Evolutionary conservation across 1,140 invertebrate species (phyloP), one percentile per base, ranked within the genome.

Genomic region (Colletes latitarsis): DNA sequence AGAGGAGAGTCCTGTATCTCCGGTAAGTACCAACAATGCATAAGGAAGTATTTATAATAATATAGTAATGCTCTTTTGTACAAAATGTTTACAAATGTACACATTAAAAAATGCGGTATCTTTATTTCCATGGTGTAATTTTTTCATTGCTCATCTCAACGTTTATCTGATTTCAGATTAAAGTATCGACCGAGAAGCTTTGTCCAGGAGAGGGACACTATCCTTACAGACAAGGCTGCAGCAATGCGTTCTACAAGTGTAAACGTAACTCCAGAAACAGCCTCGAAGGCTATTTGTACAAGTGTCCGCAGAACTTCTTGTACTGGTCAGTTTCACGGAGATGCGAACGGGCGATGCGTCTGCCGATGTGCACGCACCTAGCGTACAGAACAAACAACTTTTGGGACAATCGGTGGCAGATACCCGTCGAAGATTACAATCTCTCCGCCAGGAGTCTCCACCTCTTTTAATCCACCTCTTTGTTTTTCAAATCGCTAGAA

Each of bases 291-390:
- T 95, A 95, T 77, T 91, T 97, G 10, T 96, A 96, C 90, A 95
- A 96, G 88, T 98, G 97, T 93, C 97, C 97, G 0, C 91, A 95
- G 89, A 95, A 95, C 10, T 97, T 95, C 85, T 94, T 95, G 0
- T 98, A 96, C 88, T 97, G 96, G 96, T 94, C 95, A 55, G 94
- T 96, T 1, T 97, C 96, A 77, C 94, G 95, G 90, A 94, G 96
- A 87, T 98, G 97, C 86, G 96, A 97, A 92, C 93, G 94, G 67
- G 91, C 91, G 0, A 90, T 91, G 30, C 94, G 93, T 89, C 87
- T 97, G 39, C 94, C 94, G n/a, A 94, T 94, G 77, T 97, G 96
- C 82, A 79, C 88, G 15, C 84, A 86, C 17, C 69, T 80, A 21
- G 72, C 82, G 1, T 63, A 82, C 17, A 88, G 81, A 72, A 86